A percentile compares a stretch with the other conserved stretches of the same genome.
Evolutionary conservation across 2,888 invertebrate genomes (phyloP).

Genomic region (Caenorhabditis sp.): DNA sequence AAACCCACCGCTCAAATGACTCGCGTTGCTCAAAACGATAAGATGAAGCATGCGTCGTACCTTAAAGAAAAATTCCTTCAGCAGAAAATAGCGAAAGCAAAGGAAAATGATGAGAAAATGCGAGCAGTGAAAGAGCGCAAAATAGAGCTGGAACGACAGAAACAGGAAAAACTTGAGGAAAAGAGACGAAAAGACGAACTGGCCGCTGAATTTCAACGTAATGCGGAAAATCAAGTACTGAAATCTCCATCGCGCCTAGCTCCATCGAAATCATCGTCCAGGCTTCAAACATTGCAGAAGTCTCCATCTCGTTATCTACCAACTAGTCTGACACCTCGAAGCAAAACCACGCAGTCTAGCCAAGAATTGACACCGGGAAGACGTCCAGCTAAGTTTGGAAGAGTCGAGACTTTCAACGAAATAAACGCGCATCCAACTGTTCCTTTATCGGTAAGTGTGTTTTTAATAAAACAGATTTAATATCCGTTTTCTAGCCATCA

Average conservation of each 20-base stretch:
- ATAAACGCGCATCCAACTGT: constrained; percentile 14
- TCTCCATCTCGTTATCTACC: not conserved
- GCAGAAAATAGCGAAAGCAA: constrained; percentile 15
- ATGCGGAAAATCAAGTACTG: constrained; percentile 1
- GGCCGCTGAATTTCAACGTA: constrained; percentile 4
- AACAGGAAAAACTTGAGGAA: constrained; percentile 14
- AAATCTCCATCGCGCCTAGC: not conserved
- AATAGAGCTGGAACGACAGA: constrained; percentile 12
- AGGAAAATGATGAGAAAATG: constrained; percentile 13
- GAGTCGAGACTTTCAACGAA: constrained; percentile 3
- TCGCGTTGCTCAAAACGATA: not conserved
- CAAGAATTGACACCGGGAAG: constrained; percentile 18
- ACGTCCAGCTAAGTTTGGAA: constrained; percentile 18
- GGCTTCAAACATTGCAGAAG: constrained; percentile 2
- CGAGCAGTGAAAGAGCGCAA: constrained; percentile 15
- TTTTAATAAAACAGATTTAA: too few relatives aligned
- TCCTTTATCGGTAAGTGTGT: constrained; percentile 11
- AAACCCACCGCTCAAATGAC: not conserved
- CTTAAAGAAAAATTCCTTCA: constrained; percentile 8
- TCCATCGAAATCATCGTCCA: not conserved
- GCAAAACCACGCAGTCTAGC: not conserved
- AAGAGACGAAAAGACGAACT: constrained; percentile 15
- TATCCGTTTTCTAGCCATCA: constrained; percentile 34
- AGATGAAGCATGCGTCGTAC: constrained; percentile 21
- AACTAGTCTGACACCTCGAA: not conserved